Conservation (phyloP, 2,888 invertebrate species). For the Choreutis nemorana region DNA sequence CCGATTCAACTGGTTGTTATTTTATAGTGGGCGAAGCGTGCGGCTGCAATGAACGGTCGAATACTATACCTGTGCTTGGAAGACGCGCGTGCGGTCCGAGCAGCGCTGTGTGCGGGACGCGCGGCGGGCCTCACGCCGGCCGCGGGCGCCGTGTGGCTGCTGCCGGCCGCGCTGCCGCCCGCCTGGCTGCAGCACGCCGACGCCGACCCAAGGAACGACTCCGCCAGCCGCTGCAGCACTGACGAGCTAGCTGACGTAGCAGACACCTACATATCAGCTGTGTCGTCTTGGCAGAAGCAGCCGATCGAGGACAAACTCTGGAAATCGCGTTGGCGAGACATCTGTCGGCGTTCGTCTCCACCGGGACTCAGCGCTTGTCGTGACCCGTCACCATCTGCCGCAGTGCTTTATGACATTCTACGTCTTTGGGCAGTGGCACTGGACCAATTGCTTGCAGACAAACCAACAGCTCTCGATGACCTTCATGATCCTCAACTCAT, state of each 20-base stretch:
- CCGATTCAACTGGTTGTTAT: too few species aligned
- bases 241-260: conserved; percentile 20
- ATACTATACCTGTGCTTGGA: conserved; percentile 85
- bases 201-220: too few species aligned
- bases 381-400: conserved; percentile 24
- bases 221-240: conserved; percentile 60
- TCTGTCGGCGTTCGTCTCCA: conserved; percentile 7
- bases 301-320: conserved; percentile 14
- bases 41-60: conserved; percentile 55
- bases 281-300: conserved; percentile 10
- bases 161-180: conserved; percentile 76
- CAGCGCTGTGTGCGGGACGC: conserved; percentile 84
- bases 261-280: conserved; percentile 31
- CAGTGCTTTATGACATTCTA: conserved; percentile 41
- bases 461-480: conserved; percentile 29
- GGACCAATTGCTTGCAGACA: conserved; percentile 17
- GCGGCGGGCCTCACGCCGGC: conserved; percentile 72
- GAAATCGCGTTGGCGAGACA: conserved; percentile 13
- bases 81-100: conserved; percentile 74
- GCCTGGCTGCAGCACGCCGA: conserved; percentile 71
- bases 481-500: conserved; percentile 27
- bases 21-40: conserved; percentile 34
- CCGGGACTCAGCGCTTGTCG: conserved; percentile 10
- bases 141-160: conserved; percentile 85
- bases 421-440: conserved; percentile 36